phyloP scores from a whole-genome alignment of 2,888 invertebrate genomes.

The Subacronicta megacephala region DNA sequence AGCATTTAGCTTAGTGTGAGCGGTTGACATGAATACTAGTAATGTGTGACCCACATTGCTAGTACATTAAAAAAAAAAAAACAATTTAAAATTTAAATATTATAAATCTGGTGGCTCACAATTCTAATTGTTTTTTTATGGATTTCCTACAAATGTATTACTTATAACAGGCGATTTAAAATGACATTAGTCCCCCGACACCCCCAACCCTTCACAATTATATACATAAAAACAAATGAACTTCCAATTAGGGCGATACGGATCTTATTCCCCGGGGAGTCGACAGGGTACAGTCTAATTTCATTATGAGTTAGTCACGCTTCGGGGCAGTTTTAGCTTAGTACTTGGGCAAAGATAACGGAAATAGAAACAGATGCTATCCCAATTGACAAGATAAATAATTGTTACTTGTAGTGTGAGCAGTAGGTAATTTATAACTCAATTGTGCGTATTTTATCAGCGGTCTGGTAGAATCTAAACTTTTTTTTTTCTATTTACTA shows the following conservation, averaged over 20 bases:
- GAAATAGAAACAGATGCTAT: not conserved
- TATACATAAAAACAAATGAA: conserved; percentile 45
- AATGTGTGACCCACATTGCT: too few relatives aligned
- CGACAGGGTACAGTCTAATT: conserved; percentile 22
- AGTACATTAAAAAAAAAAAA: too few relatives aligned
- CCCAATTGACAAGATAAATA: not conserved
- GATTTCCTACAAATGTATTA: too few relatives aligned
- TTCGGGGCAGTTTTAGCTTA: conserved; percentile 15
- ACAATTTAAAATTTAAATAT: too few relatives aligned
- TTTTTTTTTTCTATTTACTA: too few relatives aligned
- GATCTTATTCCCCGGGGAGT: conserved; percentile 31
- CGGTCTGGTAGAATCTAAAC: too few relatives aligned
- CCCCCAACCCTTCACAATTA: conserved; percentile 22
- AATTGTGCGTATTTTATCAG: too few relatives aligned
- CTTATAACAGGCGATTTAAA: conserved; percentile 26
- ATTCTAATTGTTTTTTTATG: too few relatives aligned
- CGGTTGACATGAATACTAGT: too few relatives aligned
- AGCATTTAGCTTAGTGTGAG: too few relatives aligned
- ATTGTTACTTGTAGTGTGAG: not conserved
- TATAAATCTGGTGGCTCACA: too few relatives aligned
- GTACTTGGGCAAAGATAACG: conserved; percentile 2
- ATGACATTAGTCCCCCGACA: conserved; percentile 12
- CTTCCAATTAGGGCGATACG: conserved; percentile 41
- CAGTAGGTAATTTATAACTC: too few relatives aligned
- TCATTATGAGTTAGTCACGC: conserved; percentile 22